Evolutionary conservation across 2,113 vertebrate species (phyloP), one percentile per base, ranked within the genome.

Genomic region (Grallaria varia): DNA sequence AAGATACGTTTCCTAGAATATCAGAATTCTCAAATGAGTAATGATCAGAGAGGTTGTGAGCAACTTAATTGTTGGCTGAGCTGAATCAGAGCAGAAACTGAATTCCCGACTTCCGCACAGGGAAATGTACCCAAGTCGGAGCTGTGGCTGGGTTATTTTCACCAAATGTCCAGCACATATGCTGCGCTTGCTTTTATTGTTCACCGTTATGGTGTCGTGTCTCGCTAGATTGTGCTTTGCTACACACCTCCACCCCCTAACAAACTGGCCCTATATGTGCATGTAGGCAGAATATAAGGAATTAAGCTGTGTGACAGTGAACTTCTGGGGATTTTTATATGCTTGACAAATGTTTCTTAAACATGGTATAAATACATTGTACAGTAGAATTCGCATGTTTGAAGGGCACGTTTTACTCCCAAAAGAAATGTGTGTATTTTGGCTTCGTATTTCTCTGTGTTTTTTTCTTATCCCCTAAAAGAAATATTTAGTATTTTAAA

Each of bases 171-270:
- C 95, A 96, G 95, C 95, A 96, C 92, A 96, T 95, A 96, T 96
- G 95, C 92, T 95, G 53, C 4, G 2, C 93, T 90, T 90, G 90
- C 93, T 96, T 96, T 96, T 95, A 96, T 96, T 95, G 94, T 97
- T 97, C 96, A 95, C 93, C 68, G 76, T 94, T 97, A 83, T 96
- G 96, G 96, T 96, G 96, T 97, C 96, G 58, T 89, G 96, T 96
- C 96, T 97, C 88, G 95, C 95, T 96, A 97, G 96, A 96, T 96
- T 97, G 90, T 96, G 95, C 95, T 96, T 97, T 96, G 93, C 92
- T 95, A 91, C 91, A 97, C 95, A 96, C 96, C 92, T 96, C 95
- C 96, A 95, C 96, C 95, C 93, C 95, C 96, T 97, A 77, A 96
- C 96, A 97, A 94, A 97, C 96, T 96, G 93, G 96, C 94, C 96